Percentiles rank a stretch among this genome's conserved stretches.
phyloP scores from a whole-genome alignment of 2,888 invertebrate genomes.

The Hermodice carunculata region DNA sequence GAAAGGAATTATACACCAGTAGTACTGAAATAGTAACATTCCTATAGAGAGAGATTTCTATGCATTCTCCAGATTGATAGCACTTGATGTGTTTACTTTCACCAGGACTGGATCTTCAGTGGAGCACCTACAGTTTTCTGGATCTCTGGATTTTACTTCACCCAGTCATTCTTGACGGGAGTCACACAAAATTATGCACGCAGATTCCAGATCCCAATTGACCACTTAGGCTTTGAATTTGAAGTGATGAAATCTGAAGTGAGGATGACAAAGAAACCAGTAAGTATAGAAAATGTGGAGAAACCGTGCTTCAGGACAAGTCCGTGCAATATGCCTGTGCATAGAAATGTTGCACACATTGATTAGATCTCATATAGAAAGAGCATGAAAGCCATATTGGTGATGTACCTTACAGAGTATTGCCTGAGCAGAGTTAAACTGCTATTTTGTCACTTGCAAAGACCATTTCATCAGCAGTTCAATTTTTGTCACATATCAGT shows the following conservation, averaged over 20 bases:
- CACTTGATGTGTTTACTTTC: neutral
- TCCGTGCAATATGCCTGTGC: neutral
- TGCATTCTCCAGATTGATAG: too few species aligned
- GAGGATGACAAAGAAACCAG: constrained; percentile 59
- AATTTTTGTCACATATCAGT: too few species aligned
- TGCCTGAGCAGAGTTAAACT: too few species aligned
- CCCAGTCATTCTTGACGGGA: constrained; percentile 69
- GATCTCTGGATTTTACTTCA: constrained; percentile 71
- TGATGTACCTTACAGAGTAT: neutral
- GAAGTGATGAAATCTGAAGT: constrained; percentile 58
- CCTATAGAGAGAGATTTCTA: too few species aligned
- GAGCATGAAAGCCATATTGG: neutral
- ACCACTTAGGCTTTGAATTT: constrained; percentile 65
- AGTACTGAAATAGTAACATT: too few species aligned
- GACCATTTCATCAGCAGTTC: too few species aligned
- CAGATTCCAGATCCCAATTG: constrained; percentile 65
- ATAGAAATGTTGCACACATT: neutral
- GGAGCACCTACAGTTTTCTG: constrained; percentile 69
- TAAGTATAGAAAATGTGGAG: constrained; percentile 47
- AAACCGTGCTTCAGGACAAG: too few species aligned
- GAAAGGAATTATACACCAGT: too few species aligned
- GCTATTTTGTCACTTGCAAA: too few species aligned
- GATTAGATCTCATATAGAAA: too few species aligned
- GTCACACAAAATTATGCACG: constrained; percentile 67
- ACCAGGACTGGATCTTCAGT: constrained; percentile 63